Evolutionary conservation across 2,888 invertebrate species (phyloP), one percentile per base, ranked within the genome.

Genomic region (Xestoiulus laeticollis): DNA sequence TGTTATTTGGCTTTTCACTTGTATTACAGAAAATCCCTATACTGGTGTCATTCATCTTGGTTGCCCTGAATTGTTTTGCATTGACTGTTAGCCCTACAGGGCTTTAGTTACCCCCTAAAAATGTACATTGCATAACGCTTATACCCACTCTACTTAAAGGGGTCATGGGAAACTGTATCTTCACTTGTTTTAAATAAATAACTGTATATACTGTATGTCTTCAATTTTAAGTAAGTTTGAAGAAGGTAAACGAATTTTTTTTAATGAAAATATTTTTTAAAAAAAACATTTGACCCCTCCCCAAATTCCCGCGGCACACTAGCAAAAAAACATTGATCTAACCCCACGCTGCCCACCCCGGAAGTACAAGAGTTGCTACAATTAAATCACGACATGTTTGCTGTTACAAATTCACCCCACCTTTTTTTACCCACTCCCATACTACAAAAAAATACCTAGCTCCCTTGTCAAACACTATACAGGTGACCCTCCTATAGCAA

Each of bases 351-450:
- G 16, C 30, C 10, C 78, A 78, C 26, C 78, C 78, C 78, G 78
- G 30, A 78, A 30, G 78, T 78, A 30, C 78, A 12, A 26, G 3
- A 78, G 26, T 30, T 78, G 32, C 78, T 30, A 78, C 78, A 78
- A 78, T 78, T 78, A 78, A 78, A 78, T 30, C 30, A 30, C 78
- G 78, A 78, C 30, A 78, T 78, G 30, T 30, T 16, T 32, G 30
- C 26, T 16, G 78, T 78, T 30, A 26, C 78, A 78, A 78, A 78
- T 10, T 3, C 10, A 16, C 78, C 30, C 78, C 30, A 78, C 78
- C 78, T 78, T 78, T 68, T n/a, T 78, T 78, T 12, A 78, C 78
- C 30, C 78, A 78, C 78, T 78, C 30, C 16, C 78, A 30, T 16
- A 16, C 8, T 32, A 30, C 78, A 32, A 78, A 78, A n/a, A 26